Conservation (phyloP, 2,888 invertebrate genomes). For the Agrypnus murinus region DNA sequence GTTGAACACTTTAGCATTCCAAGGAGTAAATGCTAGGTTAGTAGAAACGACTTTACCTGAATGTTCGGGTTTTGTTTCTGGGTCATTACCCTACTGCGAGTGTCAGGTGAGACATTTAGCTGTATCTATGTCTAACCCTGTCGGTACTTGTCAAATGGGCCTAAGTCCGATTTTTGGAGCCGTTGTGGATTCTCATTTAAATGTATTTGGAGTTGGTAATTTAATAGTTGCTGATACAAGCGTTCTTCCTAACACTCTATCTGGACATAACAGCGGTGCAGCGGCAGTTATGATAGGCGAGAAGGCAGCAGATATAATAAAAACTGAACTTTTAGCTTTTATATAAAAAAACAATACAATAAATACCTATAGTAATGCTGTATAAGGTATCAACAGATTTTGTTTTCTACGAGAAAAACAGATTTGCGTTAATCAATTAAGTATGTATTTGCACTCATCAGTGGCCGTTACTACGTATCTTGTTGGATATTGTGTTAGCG, state of each 20-base stretch:
- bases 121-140: constrained; percentile 71
- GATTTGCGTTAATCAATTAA: too few relatives aligned
- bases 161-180: constrained; percentile 69
- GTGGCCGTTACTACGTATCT: too few relatives aligned
- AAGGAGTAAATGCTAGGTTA: constrained; percentile 74
- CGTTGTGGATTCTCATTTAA: constrained; percentile 74
- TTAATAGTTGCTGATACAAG: constrained; percentile 74
- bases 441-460: too few relatives aligned
- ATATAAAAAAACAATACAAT: too few relatives aligned
- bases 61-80: constrained; percentile 66
- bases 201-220: constrained; percentile 71
- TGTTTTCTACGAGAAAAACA: too few relatives aligned
- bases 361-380: too few relatives aligned
- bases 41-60: constrained; percentile 73
- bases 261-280: constrained; percentile 73
- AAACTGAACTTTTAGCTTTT: too few relatives aligned
- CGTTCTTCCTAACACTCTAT: constrained; percentile 72
- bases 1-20: constrained; percentile 74
- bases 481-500: too few relatives aligned
- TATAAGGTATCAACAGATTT: too few relatives aligned
- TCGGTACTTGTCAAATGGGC: constrained; percentile 75
- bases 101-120: constrained; percentile 71
- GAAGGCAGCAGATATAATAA: constrained; percentile 68
- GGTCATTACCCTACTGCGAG: constrained; percentile 71
- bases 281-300: constrained; percentile 74